Evolutionary conservation across 2,888 invertebrate genomes (phyloP).

Genomic region (Ornithoptera alexandrae): DNA sequence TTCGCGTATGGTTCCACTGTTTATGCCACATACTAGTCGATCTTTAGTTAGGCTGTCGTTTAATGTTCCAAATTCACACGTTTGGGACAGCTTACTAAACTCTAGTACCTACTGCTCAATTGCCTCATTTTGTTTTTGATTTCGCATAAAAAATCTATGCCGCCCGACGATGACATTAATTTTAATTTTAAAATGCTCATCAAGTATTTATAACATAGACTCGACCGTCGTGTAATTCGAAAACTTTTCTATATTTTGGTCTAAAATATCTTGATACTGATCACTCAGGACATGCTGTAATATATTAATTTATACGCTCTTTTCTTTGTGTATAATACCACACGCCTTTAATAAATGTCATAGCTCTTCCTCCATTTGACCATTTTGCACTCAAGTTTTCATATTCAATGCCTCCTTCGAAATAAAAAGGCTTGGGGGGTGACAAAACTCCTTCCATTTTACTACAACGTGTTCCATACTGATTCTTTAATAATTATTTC

Average conservation of each 20-base stretch:
- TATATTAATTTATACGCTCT: too few species aligned
- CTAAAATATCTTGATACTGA: not conserved
- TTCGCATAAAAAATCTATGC: not conserved
- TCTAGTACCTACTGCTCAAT: not conserved
- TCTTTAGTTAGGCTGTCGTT: not conserved
- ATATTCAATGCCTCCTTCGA: too few species aligned
- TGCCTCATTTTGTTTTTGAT: not conserved
- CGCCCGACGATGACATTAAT: not conserved
- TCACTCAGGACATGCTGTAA: too few species aligned
- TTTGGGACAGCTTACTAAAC: not conserved
- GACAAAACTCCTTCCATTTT: too few species aligned
- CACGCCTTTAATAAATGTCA: too few species aligned
- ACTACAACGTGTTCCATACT: too few species aligned
- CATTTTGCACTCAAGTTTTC: too few species aligned
- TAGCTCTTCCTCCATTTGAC: too few species aligned
- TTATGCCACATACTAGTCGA: not conserved
- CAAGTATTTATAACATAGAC: not conserved
- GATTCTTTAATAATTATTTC: too few species aligned
- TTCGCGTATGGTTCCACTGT: not conserved
- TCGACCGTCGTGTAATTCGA: not conserved
- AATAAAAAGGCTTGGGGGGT: too few species aligned
- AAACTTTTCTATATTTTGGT: not conserved
- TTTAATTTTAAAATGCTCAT: too few species aligned
- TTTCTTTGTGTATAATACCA: too few species aligned
- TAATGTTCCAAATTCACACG: not conserved